Evolutionary conservation across 2,113 vertebrate species (phyloP), one percentile per base, ranked within the genome.

Genomic region (Pycnonotus jocosus): DNA sequence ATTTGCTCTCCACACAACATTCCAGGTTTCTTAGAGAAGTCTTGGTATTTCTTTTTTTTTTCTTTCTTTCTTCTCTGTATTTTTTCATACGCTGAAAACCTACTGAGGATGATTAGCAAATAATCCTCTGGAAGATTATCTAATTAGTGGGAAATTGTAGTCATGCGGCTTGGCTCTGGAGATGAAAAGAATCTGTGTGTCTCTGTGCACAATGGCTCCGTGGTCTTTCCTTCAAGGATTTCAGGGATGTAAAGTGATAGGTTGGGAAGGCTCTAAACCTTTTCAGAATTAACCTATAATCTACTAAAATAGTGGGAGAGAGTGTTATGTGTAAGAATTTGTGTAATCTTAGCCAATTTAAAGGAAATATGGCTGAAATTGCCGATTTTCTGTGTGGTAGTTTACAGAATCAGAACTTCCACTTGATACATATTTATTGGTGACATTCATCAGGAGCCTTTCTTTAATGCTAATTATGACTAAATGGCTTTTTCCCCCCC

Each of bases 81-180:
- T 78, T 94, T 92, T 76, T 92, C 40, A 37, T 53, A 30, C 64
- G 30, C 16, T 74, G 78, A 80, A 92, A 91, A 86, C 53, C 70
- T 81, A 44, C 21, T 87, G 93, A 86, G 82, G 48, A 78, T 90
- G 90, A 94, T 92, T 87, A 86, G 77, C 76, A 92, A 81, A 70
- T 53, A 92, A 84, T 57, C 56, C 69, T 72, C n/a, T 44, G 65
- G 70, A 93, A 95, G 70, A 19, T 92, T 90, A 79, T 78, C 73
- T 88, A 83, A 96, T 84, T 95, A 94, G 86, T 71, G 66, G 58
- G 28, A 95, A 92, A 87, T 77, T 78, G 69, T 42, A 88, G 65
- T 70, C 27, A 11, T 69, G 65, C 30, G 65, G 45, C 48, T 96
- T 91, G 79, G 61, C 57, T 92, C 48, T 64, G 18, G 80, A 96